Base-by-base conservation (phyloP, 2,888 invertebrate genomes). In the Sinodicranocentrus sp. region DNA sequence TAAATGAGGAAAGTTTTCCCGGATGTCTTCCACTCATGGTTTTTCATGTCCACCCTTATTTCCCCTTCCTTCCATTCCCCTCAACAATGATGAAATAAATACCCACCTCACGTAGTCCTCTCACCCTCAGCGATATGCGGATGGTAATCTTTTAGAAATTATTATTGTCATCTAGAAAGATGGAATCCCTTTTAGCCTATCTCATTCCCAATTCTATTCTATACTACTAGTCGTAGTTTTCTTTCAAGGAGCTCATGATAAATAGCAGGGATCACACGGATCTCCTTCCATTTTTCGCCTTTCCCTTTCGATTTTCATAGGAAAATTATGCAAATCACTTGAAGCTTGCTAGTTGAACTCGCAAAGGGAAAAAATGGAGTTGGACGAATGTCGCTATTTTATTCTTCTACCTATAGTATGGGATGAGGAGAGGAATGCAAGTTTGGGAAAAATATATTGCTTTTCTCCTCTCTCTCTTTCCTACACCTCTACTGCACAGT, bases 51-150 rank as follows among this genome's bases (percentile, higher is more conserved):
- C 26, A 17, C n/a, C 23, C 54, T n/a, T 5, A 21, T 63, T 54
- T 54, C 54, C 43, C 67, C 63, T 48, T 63, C 63, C 61, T 61
- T 52, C 71, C 21, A 48, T 57, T 59, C 39, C 21, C 39, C 17
- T 57, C 17, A 44, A 59, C 67, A 43, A 67, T 70, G 67, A 59
- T 26, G 48, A 17, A 26, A 82, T 82, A 82, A 76, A 76, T 73
- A 82, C 75, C 59, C 75, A 19, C 68, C 82, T 75, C 82, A 82
- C 82, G 82, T 82, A 82, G 48, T 82, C 61, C 79, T 76, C 61
- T 75, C 75, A 75, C 70, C 76, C 82, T 76, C 23, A 48, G 52
- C 26, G 13, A 6, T n/a, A 65, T 68, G 48, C 43, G 17, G 26
- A 54, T 28, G 21, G 77, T 77, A 77, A 67, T 77, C 57, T 68